Base-by-base conservation (phyloP, 2,797 vertebrate species). In the Protonibea diacanthus region DNA sequence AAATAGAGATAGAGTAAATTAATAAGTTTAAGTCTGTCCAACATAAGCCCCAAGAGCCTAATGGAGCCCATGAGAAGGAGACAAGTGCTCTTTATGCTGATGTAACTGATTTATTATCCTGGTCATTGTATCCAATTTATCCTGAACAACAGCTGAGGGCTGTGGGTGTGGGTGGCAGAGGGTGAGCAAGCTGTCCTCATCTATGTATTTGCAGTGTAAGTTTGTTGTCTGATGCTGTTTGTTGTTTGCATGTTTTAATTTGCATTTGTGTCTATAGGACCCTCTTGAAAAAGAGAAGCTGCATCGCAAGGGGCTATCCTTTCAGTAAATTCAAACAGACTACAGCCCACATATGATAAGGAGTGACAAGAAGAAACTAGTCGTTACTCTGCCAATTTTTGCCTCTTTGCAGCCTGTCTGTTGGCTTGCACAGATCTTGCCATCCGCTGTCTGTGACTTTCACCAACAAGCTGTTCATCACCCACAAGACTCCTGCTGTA, bases 391-490 rank as follows among this genome's bases (percentile, higher is more conserved):
- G 80, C 78, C 78, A 81, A 20, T 61, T 57, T 78, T 82, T 61
- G 71, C 63, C 69, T 75, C 52, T 84, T 78, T 70, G 51, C 78
- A 49, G 78, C 40, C 61, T 21, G 66, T 74, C 76, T 65, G 44
- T 74, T 83, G 63, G 73, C 57, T 80, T 57, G 21, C 55, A 71
- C 71, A 72, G 49, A 57, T 45, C 51, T 71, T 21, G 20, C 62
- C 74, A 68, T 78, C 80, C 15, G 12, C 61, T 48, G 62, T 52
- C 71, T 73, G 44, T 63, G 68, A 81, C 53, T 80, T 55, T 82
- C 73, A 74, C 57, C 71, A 75, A 71, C 81, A 84, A 85, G 70
- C 78, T 88, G 76, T 83, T 76, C 70, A 78, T 87, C 86, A 87
- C 71, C 84, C 81, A 76, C 73, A 76, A 53, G 27, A 74, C 42